phyloP scores from a whole-genome alignment of 2,113 vertebrate species.

The Pholis gunnellus region DNA sequence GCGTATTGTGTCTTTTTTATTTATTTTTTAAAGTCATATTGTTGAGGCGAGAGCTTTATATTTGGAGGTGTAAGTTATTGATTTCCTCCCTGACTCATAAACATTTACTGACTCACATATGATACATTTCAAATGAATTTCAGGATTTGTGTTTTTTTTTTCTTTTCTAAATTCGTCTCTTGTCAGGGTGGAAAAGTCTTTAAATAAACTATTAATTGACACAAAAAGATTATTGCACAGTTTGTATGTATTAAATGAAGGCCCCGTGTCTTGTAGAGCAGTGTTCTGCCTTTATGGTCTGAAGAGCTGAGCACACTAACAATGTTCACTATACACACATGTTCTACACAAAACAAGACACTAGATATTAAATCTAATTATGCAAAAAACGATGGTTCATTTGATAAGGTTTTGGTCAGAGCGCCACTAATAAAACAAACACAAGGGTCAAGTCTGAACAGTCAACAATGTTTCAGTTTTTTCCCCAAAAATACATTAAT shows the following conservation, averaged over 20 bases:
- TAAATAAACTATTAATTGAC: constrained; percentile 9
- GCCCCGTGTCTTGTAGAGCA: not conserved
- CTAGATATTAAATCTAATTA: not conserved
- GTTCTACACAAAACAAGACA: not conserved
- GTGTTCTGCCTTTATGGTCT: not conserved
- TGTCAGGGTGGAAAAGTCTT: not conserved
- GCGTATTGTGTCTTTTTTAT: constrained; percentile 67
- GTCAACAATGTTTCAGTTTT: no score
- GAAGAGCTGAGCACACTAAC: no score
- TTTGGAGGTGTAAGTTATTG: constrained; percentile 44
- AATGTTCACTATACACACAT: not conserved
- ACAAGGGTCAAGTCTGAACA: not conserved
- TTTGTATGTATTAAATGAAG: not conserved
- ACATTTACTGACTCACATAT: not conserved
- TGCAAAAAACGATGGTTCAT: not conserved
- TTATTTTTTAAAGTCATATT: constrained; percentile 59
- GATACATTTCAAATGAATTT: constrained; percentile 7
- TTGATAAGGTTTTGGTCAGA: no score
- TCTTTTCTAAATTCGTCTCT: not conserved
- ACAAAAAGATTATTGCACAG: not conserved
- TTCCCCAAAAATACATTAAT: not conserved
- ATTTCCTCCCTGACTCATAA: constrained; percentile 6
- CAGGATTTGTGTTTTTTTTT: not conserved
- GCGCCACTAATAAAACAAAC: not conserved
- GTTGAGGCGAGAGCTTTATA: constrained; percentile 65